Base-by-base conservation (phyloP, 1,140 invertebrate genomes). In the Drosophila suzukii region DNA sequence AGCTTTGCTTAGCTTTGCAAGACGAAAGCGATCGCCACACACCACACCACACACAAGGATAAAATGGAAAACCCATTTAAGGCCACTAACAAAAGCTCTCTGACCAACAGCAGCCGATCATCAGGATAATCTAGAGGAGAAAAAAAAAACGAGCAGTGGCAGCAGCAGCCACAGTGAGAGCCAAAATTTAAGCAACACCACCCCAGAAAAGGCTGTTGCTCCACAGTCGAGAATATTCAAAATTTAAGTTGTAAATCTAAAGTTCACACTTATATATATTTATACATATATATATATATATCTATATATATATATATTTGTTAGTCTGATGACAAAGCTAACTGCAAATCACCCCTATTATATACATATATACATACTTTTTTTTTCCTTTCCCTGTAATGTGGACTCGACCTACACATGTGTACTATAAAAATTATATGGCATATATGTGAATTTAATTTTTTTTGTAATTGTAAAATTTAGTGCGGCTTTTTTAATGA, bases 381-480 rank as follows among this genome's bases (percentile, higher is more conserved):
- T 65, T 75, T 67, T 60, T 70, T 59, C 38, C 75, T 73, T 84
- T 84, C 76, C 79, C 65, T 82, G 53, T 78, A 82, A 76, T 70
- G 51, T 72, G 59, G 62, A 84, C 68, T 74, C 53, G 78, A 88
- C 61, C 67, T 71, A 61, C 70, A 67, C 62, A 67, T 62, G 72
- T 50, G 68, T 68, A 51, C 62, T 51, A 51, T 34, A 34, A 51
- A 51, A 51, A 55, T 58, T 71, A 12, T 15, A 41, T 57, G 57
- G 57, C 54, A 63, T 55, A 81, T 77, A 70, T 70, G 62, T 63
- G 58, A 47, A 68, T 63, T 49, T 49, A 59, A 54, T 58, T 78
- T 83, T 84, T 86, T 88, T 86, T 73, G 72, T 88, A 88, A 80
- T 70, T 82, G 72, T 88, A 83, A 80, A 79, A 88, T 79, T 56